Evolutionary conservation across 2,888 invertebrate species (phyloP).

Genomic region (Trachelus iudaicus): DNA sequence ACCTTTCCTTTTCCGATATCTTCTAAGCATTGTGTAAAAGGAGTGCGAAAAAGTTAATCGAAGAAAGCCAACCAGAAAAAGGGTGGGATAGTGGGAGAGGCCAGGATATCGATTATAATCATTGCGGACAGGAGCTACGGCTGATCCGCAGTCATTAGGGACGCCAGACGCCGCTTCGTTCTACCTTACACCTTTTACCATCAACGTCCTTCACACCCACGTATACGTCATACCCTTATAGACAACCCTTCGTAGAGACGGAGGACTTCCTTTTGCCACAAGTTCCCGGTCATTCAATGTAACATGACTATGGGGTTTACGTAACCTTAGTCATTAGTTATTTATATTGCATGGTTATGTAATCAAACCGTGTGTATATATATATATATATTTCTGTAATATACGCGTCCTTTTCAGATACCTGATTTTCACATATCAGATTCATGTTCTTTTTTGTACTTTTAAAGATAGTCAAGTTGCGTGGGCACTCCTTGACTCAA

Average conservation of each 20-base stretch:
- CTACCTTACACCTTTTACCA: slow-evolving; percentile 29
- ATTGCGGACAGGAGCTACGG: slow-evolving; percentile 50
- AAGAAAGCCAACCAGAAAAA: not conserved
- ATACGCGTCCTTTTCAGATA: too few relatives aligned
- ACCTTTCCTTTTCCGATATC: slow-evolving; percentile 12
- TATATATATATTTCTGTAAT: too few relatives aligned
- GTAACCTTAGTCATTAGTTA: not conserved
- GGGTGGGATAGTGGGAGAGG: slow-evolving; percentile 21
- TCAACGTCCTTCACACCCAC: not conserved
- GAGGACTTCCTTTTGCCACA: not conserved
- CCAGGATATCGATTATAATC: slow-evolving; percentile 60
- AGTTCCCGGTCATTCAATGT: not conserved
- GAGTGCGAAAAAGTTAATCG: not conserved
- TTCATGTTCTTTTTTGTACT: not conserved
- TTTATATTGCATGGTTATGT: not conserved
- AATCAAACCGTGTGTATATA: not conserved
- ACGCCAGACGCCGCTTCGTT: slow-evolving; percentile 40
- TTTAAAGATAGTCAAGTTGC: not conserved
- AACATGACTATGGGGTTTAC: not conserved
- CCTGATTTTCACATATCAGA: too few relatives aligned
- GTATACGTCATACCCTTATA: not conserved
- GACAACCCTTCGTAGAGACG: not conserved
- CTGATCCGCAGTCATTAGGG: slow-evolving; percentile 56
- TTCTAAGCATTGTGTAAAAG: not conserved
- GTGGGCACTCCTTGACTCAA: too few relatives aligned